Conservation (phyloP, 2,888 invertebrate genomes). For the Agapetus fuscipes region DNA sequence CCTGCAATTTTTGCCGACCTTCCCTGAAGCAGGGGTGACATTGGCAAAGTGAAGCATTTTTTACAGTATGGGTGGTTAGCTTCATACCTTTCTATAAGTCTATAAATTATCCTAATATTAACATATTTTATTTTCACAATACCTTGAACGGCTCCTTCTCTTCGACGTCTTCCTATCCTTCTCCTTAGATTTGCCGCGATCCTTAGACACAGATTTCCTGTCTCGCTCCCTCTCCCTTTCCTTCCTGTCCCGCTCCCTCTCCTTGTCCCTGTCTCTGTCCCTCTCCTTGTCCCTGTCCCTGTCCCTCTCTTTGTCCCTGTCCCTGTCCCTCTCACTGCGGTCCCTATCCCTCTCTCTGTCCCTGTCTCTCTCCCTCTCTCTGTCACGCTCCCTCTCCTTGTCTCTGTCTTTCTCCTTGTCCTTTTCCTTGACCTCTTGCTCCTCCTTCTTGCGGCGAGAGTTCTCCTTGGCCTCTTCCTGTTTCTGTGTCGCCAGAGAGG, state of each 20-base stretch:
- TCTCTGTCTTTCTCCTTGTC: conserved; percentile 33
- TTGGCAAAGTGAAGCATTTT: no score
- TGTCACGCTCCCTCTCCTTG: conserved; percentile 31
- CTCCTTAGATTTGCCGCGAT: conserved; percentile 31
- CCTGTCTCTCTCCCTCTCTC: conserved; percentile 30
- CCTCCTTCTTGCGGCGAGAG: conserved; percentile 59
- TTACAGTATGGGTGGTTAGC: no score
- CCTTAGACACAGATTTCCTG: conserved; percentile 22
- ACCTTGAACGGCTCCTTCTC: conserved; percentile 28
- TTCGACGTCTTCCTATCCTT: conserved; percentile 32
- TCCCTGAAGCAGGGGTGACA: no score
- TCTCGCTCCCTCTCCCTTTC: conserved; percentile 33
- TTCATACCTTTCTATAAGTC: no score
- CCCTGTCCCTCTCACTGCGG: conserved; percentile 23
- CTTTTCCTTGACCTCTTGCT: conserved; percentile 41
- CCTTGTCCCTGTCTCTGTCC: conserved; percentile 29
- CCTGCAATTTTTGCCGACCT: no score
- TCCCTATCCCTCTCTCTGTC: conserved; percentile 32
- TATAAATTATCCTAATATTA: no score
- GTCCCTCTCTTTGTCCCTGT: conserved; percentile 36
- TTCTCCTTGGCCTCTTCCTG: conserved; percentile 66
- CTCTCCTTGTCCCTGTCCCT: conserved; percentile 41
- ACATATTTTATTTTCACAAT: no score
- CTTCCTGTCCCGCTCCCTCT: conserved; percentile 26
- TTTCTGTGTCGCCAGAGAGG: conserved; percentile 45